Base-by-base conservation (phyloP, 2,888 invertebrate species). In the Diadegma fenestrale region DNA sequence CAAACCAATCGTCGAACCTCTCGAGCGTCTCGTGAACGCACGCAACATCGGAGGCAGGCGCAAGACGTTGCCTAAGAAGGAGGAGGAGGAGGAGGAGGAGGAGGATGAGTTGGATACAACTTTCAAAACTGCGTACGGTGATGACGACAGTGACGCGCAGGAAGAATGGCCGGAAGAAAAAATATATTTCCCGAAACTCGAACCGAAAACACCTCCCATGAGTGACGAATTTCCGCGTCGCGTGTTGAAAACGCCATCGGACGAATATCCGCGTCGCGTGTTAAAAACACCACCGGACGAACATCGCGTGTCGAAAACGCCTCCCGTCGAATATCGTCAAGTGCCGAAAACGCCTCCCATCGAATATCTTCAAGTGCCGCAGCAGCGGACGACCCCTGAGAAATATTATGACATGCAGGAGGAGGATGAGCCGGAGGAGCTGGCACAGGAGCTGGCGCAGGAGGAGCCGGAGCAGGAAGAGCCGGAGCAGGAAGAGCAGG, bases 61-160 rank as follows among this genome's bases (percentile, higher is more conserved):
- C 10, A 64, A 19, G 58, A 54, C 26, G 61, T 14, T 33, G 19
- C 63, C 63, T 10, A 72, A 43, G 17, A 26, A 30, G 41, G 26
- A 54, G 26, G 66, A 66, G 48, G 33, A n/a, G n/a, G n/a, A n/a
- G n/a, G n/a, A n/a, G n/a, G n/a, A 37, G 33, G 43, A 68, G 43
- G 69, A 63, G 26, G 30, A 63, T 14, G 79, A 71, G 54, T n/a
- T n/a, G 17, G 64, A 69, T 3, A 12, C 26, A 8, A 68, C 61
- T 4, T 78, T 72, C 66, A 78, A 82, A 43, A 72, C 66, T 12
- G 72, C 77, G n/a, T 43, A 73, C 45, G 78, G 54, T 0, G 63
- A 51, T 12, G 63, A 51, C 30, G 30, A 30, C 30, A 30, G 30
- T 30, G 30, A 30, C 30, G 30, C 30, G 30, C 30, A 30, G 30